Percentiles rank a stretch among this genome's conserved stretches.
Evolutionary conservation across 2,888 invertebrate genomes (phyloP).

Genomic region (Hypselothyrea guttata): DNA sequence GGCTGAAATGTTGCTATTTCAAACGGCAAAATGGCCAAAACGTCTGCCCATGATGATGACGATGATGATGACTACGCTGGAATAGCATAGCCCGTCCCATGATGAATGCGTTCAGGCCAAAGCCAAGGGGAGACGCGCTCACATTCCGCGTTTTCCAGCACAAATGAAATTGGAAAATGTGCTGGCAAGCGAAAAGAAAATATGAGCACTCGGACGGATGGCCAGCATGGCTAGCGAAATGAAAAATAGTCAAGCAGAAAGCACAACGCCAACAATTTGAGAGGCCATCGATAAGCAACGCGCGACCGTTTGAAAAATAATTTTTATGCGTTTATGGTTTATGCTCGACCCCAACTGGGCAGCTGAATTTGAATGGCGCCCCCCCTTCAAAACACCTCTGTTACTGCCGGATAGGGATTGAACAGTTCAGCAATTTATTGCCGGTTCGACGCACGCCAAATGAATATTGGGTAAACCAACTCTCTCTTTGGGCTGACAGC

Average conservation of each 20-base stretch:
- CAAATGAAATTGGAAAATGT: constrained; percentile 77
- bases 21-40: constrained; percentile 55
- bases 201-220: constrained; percentile 53
- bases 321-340: constrained; percentile 71
- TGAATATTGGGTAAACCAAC: constrained; percentile 57
- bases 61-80: constrained; percentile 27
- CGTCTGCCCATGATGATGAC: constrained; percentile 20
- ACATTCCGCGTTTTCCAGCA: constrained; percentile 66
- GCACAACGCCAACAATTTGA: constrained; percentile 64
- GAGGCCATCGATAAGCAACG: constrained; percentile 58
- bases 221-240: constrained; percentile 58
- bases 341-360: constrained; percentile 52
- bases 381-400: background rate
- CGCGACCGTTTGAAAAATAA: constrained; percentile 59
- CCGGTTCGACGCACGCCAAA: constrained; percentile 69
- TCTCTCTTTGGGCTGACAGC: constrained; percentile 6
- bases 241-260: constrained; percentile 71
- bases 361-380: constrained; percentile 49
- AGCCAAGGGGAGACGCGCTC: constrained; percentile 42
- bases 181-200: constrained; percentile 74
- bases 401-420: background rate
- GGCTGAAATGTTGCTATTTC: constrained; percentile 76
- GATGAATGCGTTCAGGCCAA: constrained; percentile 63
- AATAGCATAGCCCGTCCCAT: constrained; percentile 47
- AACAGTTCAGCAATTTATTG: constrained; percentile 60